phyloP scores from a whole-genome alignment of 1,140 invertebrate species.

The Stegodyphus mimosarum region DNA sequence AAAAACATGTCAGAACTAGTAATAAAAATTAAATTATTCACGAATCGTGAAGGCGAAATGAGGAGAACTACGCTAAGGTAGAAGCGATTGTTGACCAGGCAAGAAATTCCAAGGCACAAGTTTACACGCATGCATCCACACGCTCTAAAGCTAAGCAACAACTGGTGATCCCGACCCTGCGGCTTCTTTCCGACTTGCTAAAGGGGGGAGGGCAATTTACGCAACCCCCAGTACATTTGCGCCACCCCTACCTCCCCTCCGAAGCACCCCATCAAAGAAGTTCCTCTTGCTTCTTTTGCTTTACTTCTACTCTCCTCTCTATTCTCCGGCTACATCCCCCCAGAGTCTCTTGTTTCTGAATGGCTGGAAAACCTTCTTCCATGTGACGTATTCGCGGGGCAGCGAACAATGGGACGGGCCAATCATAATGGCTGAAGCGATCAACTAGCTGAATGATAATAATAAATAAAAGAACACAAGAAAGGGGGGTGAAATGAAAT shows the following conservation, averaged over 20 bases:
- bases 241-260: constrained; percentile 22
- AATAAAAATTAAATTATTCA: constrained; percentile 40
- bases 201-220: constrained; percentile 11
- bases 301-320: neutral
- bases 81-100: neutral
- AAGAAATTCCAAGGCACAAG: constrained; percentile 45
- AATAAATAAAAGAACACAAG: constrained; percentile 28
- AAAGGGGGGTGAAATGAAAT: neutral
- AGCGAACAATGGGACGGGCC: constrained; percentile 54
- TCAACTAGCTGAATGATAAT: constrained; percentile 56
- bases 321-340: constrained; percentile 11
- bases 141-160: constrained; percentile 35
- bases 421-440: constrained; percentile 40
- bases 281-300: constrained; percentile 23
- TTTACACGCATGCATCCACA: constrained; percentile 22
- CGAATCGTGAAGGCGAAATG: constrained; percentile 26
- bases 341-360: constrained; percentile 52
- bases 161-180: constrained; percentile 50
- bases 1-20: constrained; percentile 14
- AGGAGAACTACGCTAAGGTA: constrained; percentile 9
- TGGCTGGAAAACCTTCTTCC: constrained; percentile 36
- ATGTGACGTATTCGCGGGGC: constrained; percentile 45
- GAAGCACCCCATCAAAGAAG: constrained; percentile 53
- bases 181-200: constrained; percentile 36
- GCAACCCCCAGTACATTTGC: constrained; percentile 24